Base-by-base conservation (phyloP, 2,113 vertebrate genomes). In the Phasianus colchicus region DNA sequence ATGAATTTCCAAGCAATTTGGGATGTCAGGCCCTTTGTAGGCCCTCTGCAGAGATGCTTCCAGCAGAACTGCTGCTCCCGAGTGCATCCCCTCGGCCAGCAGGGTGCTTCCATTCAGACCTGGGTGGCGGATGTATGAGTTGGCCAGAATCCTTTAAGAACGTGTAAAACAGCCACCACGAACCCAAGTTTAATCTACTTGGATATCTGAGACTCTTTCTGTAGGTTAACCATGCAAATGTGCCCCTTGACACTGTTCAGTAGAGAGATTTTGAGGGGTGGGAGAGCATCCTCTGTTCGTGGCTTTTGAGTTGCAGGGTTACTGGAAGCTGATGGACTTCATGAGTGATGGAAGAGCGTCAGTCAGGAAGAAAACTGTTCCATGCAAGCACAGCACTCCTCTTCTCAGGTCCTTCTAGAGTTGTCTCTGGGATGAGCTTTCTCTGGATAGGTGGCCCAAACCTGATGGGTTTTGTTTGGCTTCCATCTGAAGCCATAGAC, bases 131-230 rank as follows among this genome's bases (percentile, higher is more conserved):
- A 3, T 92, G 21, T 80, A 82, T 72, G 85, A 86, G 57, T 94
- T 91, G 87, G 79, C 76, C 92, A 71, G 81, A 88, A 93, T 30
- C 95, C 92, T 86, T 96, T 83, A 92, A 92, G 82, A 60, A 96
- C 83, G 77, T 82, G 52, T 91, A 84, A 85, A 96, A 95, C 64
- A 72, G 7, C 47, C 19, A 3, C 76, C 71, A 21, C 42, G 95
- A 94, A 86, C 83, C 84, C n/a, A 89, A 90, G 38, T 94, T 97
- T 96, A 84, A 89, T 89, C 95, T 96, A 70, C 92, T 93, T 79
- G 92, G 92, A 18, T 90, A 86, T 16, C 92, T 93, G 91, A 69
- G 92, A 94, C 85, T 97, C 95, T 92, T 64, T 64, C 11, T 78
- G 81, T 84, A 86, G 94, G 85, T 94, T 85, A 86, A 38, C 71